phyloP scores from a whole-genome alignment of 2,888 invertebrate genomes.

The Cynaeus angustus region DNA sequence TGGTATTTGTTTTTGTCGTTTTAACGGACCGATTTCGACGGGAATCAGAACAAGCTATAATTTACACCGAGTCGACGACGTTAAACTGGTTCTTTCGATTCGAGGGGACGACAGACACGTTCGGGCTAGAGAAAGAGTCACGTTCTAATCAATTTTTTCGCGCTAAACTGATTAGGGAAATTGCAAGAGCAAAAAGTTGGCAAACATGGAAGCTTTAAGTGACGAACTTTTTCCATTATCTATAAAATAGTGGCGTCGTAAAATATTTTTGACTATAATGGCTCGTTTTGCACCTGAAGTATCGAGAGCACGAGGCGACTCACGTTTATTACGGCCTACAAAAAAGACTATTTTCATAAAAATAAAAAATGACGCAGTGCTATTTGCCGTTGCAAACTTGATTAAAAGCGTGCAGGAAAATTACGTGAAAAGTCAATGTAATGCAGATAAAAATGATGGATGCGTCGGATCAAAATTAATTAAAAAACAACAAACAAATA shows the following conservation, averaged over 20 bases:
- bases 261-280: conserved; percentile 29
- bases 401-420: no score
- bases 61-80: no score
- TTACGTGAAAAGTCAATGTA: no score
- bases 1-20: conserved; percentile 1
- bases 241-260: conserved; percentile 40
- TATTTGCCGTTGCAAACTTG: no score
- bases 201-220: background rate
- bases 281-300: conserved; percentile 15
- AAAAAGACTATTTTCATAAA: no score
- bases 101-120: background rate
- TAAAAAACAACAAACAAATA: no score
- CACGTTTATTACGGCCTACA: background rate
- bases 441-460: no score
- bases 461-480: no score
- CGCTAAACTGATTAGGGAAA: conserved; percentile 25
- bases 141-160: conserved; percentile 20
- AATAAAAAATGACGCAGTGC: no score
- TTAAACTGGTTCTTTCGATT: background rate
- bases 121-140: background rate
- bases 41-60: background rate
- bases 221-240: conserved; percentile 43
- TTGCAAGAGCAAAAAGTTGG: conserved; percentile 17
- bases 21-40: no score
- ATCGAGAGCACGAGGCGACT: background rate